Evolutionary conservation across 2,113 vertebrate genomes (phyloP).

Genomic region (Sinocyclocheilus anshuiensis): DNA sequence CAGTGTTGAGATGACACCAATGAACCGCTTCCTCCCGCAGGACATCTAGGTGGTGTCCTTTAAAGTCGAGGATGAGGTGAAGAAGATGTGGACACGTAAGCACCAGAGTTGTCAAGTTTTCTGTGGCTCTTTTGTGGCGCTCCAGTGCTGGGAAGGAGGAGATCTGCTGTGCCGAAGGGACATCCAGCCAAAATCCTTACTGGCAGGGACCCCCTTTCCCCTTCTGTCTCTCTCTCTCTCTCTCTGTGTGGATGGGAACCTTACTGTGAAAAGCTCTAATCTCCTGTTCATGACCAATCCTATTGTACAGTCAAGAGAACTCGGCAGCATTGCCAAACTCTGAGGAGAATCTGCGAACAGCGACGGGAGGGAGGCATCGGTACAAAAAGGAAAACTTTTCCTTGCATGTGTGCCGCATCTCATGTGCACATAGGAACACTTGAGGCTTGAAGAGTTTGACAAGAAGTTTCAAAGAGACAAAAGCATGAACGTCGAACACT

Average conservation of each 20-base stretch:
- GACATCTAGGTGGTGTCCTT: neutral
- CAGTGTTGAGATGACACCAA: slow-evolving; percentile 79
- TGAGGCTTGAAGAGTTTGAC: neutral
- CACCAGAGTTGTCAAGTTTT: slow-evolving; percentile 13
- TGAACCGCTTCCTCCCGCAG: neutral
- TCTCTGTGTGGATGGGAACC: slow-evolving; percentile 37
- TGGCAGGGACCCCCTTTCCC: slow-evolving; percentile 48
- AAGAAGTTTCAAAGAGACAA: slow-evolving; percentile 16
- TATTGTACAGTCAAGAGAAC: slow-evolving; percentile 47
- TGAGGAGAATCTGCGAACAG: neutral
- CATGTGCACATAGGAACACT: neutral
- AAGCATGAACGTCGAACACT: slow-evolving; percentile 15
- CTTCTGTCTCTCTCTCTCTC: neutral
- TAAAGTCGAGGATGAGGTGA: neutral
- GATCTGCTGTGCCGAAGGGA: slow-evolving; percentile 38
- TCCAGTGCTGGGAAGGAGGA: slow-evolving; percentile 22
- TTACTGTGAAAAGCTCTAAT: slow-evolving; percentile 51
- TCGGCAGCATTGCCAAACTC: slow-evolving; percentile 29
- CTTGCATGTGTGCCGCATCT: slow-evolving; percentile 31
- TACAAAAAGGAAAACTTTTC: neutral
- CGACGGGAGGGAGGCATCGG: neutral
- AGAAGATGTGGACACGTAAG: neutral
- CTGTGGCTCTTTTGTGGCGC: slow-evolving; percentile 24
- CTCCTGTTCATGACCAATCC: slow-evolving; percentile 54
- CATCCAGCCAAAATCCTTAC: slow-evolving; percentile 46